Conservation (phyloP, 2,888 invertebrate genomes). For the Celastrina argiolus region DNA sequence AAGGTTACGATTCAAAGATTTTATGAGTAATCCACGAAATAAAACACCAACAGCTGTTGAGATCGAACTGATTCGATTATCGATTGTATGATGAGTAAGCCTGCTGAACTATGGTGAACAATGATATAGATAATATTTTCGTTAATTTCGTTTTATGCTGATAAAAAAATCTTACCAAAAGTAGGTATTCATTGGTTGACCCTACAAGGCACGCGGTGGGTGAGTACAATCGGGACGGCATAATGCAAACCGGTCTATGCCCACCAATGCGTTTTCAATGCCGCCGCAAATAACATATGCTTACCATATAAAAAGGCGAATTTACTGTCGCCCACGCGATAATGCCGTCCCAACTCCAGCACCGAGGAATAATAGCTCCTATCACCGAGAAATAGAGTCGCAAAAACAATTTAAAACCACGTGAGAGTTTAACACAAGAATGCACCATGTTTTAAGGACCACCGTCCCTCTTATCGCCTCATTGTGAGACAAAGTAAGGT, state of each 20-base stretch:
- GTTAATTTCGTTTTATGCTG: not conserved
- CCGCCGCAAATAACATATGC: slow-evolving; percentile 57
- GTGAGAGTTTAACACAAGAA: slow-evolving; percentile 28
- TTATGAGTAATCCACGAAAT: too few species aligned
- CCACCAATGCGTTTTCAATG: slow-evolving; percentile 64
- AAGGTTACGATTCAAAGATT: too few species aligned
- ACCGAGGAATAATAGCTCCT: slow-evolving; percentile 20
- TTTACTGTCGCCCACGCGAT: slow-evolving; percentile 38
- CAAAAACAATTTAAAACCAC: not conserved
- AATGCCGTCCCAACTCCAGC: slow-evolving; percentile 26
- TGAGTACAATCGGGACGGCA: slow-evolving; percentile 44
- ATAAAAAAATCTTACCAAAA: not conserved
- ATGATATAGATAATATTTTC: not conserved
- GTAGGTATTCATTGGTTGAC: slow-evolving; percentile 36
- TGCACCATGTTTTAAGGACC: slow-evolving; percentile 29
- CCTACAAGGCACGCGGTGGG: slow-evolving; percentile 51
- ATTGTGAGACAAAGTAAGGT: slow-evolving; percentile 33
- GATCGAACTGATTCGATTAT: too few species aligned
- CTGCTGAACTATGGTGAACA: not conserved
- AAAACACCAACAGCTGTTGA: too few species aligned
- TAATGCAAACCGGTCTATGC: slow-evolving; percentile 60
- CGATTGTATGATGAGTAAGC: too few species aligned
- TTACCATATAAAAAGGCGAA: slow-evolving; percentile 46
- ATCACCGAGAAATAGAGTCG: not conserved
- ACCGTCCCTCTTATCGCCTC: slow-evolving; percentile 30